Base-by-base conservation (phyloP, 1,140 invertebrate genomes). In the Condylostylus longicornis region DNA sequence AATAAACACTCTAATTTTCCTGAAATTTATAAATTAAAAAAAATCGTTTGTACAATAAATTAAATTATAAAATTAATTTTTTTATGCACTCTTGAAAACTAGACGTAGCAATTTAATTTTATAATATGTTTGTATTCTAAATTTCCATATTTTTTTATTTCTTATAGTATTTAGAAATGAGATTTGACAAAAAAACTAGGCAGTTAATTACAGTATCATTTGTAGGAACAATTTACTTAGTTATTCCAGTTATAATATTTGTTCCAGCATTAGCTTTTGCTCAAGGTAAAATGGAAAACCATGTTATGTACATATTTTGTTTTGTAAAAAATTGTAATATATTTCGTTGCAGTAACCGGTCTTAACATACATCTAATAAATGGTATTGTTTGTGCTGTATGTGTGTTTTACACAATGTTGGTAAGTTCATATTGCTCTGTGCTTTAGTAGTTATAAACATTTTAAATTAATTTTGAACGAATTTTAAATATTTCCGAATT, bases 371-470 rank as follows among this genome's bases (percentile, higher is more conserved):
- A 79, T 53, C 51, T 75, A 23, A 72, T 81, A 30, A 78, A 82
- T 28, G 60, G 72, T 2, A 51, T 78, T 5, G 76, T 83, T 13
- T 82, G 79, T 41, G 51, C 72, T 15, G 73, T 85, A 14, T 86
- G 82, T 60, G 79, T 83, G 21, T 80, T 86, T 49, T 88, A 88
- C 53, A 86, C 83, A 2, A 74, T 77, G 40, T 54, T 87, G 58
- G 82, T 84, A 68, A 74, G 72, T 67, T 9, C 18, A n/a, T 35
- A n/a, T n/a, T n/a, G n/a, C n/a, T n/a, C n/a, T n/a, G n/a, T n/a
- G n/a, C n/a, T n/a, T n/a, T n/a, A n/a, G n/a, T n/a, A n/a, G n/a
- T n/a, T n/a, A n/a, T n/a, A n/a, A n/a, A n/a, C n/a, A n/a, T n/a
- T n/a, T n/a, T n/a, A n/a, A n/a, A n/a, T n/a, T n/a, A n/a, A n/a